These are phyloP conservation scores for Micromesistius poutassou DNA, from an alignment of 2,797 vertebrate genomes.

Conservation along the genomic window DNA sequence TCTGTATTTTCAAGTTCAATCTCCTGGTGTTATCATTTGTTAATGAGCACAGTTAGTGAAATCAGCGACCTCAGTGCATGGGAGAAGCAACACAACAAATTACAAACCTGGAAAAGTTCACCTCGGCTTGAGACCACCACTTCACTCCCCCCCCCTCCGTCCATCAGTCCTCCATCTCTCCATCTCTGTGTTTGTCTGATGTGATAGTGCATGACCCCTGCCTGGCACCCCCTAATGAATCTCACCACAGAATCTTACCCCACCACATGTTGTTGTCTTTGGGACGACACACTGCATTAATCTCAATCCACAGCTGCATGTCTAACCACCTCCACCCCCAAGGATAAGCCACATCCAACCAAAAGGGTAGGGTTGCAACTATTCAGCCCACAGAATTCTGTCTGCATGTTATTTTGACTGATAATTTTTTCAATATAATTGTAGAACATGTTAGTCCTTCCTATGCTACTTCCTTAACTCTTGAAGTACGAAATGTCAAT, in stretches of 20 bases:
- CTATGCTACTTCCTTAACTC: background rate
- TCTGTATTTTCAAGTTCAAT: background rate
- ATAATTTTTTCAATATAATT: background rate
- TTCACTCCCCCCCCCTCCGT: background rate
- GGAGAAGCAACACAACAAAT: background rate
- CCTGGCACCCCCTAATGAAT: background rate
- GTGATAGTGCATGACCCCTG: background rate
- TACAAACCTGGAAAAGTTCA: background rate
- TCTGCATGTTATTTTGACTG: background rate
- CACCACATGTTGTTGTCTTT: background rate
- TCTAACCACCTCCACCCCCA: background rate
- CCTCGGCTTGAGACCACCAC: background rate
- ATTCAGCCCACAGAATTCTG: background rate
- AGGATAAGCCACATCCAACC: background rate
- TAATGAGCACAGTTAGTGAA: background rate
- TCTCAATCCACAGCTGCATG: background rate
- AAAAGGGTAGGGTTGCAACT: background rate
- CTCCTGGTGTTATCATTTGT: background rate
- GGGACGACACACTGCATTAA: background rate
- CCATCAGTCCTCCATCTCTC: background rate
- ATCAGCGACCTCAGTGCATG: background rate
- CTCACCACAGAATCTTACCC: background rate
- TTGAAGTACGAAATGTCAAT: slow-evolving; percentile 1
- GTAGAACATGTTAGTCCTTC: background rate
- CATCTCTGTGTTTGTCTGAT: slow-evolving; percentile 24